Base-by-base conservation (phyloP, 2,797 vertebrate species). In the Trachurus trachurus region DNA sequence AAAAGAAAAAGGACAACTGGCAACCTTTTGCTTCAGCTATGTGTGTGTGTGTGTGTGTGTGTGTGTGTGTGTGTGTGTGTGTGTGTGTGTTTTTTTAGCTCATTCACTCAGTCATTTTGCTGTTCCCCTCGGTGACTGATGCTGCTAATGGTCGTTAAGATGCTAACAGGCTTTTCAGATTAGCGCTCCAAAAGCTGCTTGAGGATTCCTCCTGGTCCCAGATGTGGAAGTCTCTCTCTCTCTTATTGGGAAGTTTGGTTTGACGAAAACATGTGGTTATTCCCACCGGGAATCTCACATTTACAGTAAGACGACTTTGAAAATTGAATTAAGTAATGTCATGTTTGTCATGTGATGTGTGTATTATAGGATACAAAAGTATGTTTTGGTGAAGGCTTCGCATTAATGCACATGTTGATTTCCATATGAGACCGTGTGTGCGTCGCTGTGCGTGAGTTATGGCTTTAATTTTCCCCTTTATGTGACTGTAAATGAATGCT, bases 391-490 rank as follows among this genome's bases (percentile, higher is more conserved):
- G 34, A 37, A 37, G 34, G 8, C 34, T 37, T 34, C 5, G 34
- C 34, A 37, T 37, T 37, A 37, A 37, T 37, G 34, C 34, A 37
- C 34, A 37, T 37, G 34, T 37, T 37, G 34, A 37, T 37, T 37
- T 37, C 34, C 34, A 37, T 37, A 37, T 37, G 34, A 37, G 34
- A 76, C 69, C 2, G 40, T 22, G 57, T 70, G 54, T 57, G 9
- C 11, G 37, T 66, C 66, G 74, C 66, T 80, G 31, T 17, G 52
- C 3, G n/a, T 89, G 92, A 94, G 74, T 90, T 91, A 93, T 86
- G 64, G 82, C 71, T 94, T 94, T 92, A 90, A 93, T 95, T 93
- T 87, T 3, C 34, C 53, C 66, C 68, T 93, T 93, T 92, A 92
- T 85, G 82, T 40, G 75, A 80, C 81, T 78, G 74, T 92, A 90